These are phyloP conservation scores for Camponotus floridanus DNA, from an alignment of 1,140 invertebrate genomes.

Conservation along the genomic window DNA sequence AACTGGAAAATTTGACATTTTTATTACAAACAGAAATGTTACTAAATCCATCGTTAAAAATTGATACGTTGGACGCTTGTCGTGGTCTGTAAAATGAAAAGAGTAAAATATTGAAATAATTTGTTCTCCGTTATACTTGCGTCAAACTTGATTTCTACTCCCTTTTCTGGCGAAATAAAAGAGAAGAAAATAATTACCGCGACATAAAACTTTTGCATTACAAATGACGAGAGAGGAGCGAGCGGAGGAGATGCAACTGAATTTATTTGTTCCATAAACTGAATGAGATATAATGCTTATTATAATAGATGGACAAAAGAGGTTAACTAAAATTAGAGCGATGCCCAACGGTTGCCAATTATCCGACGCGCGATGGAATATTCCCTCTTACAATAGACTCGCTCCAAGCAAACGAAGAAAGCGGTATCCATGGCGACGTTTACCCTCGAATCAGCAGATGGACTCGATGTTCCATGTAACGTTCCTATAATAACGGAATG, in stretches of 20 bases:
- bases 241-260: neutral
- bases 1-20: neutral
- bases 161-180: conserved; percentile 27
- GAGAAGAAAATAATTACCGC: neutral
- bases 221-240: neutral
- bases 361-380: neutral
- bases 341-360: neutral
- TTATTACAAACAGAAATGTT: neutral
- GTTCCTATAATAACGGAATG: neutral
- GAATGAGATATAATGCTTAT: neutral
- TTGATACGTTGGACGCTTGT: neutral
- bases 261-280: conserved; percentile 2
- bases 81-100: neutral
- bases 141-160: conserved; percentile 49
- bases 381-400: neutral
- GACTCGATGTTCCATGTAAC: neutral
- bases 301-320: neutral
- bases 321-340: neutral
- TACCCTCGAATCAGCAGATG: neutral
- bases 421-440: neutral
- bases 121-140: neutral
- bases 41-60: neutral
- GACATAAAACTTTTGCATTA: neutral
- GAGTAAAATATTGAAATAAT: neutral
- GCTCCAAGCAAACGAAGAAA: neutral